Base-by-base conservation (phyloP, 2,797 vertebrate genomes). In the Malacoctenus gilli region DNA sequence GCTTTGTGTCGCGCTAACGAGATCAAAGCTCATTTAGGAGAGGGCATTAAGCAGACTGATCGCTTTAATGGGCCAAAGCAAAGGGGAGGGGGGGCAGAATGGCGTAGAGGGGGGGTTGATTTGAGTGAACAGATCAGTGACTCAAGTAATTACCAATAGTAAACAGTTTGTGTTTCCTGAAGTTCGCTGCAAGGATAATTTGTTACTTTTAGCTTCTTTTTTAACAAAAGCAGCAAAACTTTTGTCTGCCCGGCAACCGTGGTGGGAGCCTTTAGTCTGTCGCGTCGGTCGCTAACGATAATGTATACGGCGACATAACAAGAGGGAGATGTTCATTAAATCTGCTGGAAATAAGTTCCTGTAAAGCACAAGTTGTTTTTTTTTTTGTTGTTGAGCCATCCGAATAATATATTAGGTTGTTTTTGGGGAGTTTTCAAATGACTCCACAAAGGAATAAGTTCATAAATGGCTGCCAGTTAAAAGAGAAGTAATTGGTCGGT, bases 21-120 rank as follows among this genome's bases (percentile, higher is more conserved):
- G 86, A 91, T 89, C 86, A 90, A 84, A 89, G 88, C 88, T 89
- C 86, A 85, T 90, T 90, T 85, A 87, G 84, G 55, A 72, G 76
- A 79, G 75, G 81, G 87, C 84, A 87, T 91, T 90, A 89, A 85
- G 52, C 79, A 72, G 77, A 62, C 80, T 76, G 83, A 87, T 80
- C 70, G 82, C 80, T 86, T 75, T 84, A 82, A 83, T 80, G 18
- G 77, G 68, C 65, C 65, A 46, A 37, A 49, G 46, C 31, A 30
- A 39, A 28, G 52, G 51, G 40, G 40, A 52, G 49, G 55, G 50
- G 42, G 23, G 18, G 2, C n/a, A n/a, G n/a, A n/a, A n/a, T n/a
- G n/a, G n/a, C n/a, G n/a, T n/a, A n/a, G n/a, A n/a, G n/a, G 3
- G n/a, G 18, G 21, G 4, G 10, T 8, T 57, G 62, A 50, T 41